Conservation (phyloP, 1,140 invertebrate species). For the Drosophila asahinai region DNA sequence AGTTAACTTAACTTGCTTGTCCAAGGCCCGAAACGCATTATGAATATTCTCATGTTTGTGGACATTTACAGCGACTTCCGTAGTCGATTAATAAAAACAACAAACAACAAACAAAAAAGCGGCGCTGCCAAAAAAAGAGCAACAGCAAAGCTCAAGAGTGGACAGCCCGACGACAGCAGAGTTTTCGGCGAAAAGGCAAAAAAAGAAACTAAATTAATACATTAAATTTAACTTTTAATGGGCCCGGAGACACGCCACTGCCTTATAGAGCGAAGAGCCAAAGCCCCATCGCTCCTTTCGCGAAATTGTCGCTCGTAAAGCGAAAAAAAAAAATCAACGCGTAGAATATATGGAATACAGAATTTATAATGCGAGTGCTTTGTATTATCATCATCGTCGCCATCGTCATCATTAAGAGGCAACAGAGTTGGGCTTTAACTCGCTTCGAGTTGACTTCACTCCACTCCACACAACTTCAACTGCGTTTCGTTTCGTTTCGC, state of each 20-base stretch:
- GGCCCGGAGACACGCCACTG: slow-evolving; percentile 21
- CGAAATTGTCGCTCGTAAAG: slow-evolving; percentile 63
- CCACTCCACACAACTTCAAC: slow-evolving; percentile 17
- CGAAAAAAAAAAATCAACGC: neutral
- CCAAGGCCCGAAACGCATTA: slow-evolving; percentile 43
- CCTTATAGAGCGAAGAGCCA: slow-evolving; percentile 50
- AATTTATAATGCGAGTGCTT: slow-evolving; percentile 43
- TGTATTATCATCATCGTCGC: slow-evolving; percentile 18
- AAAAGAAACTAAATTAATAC: slow-evolving; percentile 65
- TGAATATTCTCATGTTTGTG: slow-evolving; percentile 78
- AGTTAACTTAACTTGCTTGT: neutral
- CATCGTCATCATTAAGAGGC: slow-evolving; percentile 1
- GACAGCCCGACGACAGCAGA: slow-evolving; percentile 1
- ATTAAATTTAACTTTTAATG: slow-evolving; percentile 69
- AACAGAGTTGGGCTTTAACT: slow-evolving; percentile 24
- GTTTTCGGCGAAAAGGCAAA: slow-evolving; percentile 6
- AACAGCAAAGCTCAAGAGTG: slow-evolving; percentile 27
- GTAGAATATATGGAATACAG: slow-evolving; percentile 25
- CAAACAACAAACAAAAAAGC: slow-evolving; percentile 33
- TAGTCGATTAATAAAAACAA: slow-evolving; percentile 75
- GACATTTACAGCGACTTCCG: slow-evolving; percentile 81
- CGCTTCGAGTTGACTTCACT: slow-evolving; percentile 14
- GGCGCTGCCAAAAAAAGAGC: slow-evolving; percentile 25
- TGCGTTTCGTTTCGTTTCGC: slow-evolving; percentile 19
- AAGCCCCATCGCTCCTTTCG: slow-evolving; percentile 28